Base-by-base conservation (phyloP, 2,113 vertebrate genomes). In the Aythya baeri region DNA sequence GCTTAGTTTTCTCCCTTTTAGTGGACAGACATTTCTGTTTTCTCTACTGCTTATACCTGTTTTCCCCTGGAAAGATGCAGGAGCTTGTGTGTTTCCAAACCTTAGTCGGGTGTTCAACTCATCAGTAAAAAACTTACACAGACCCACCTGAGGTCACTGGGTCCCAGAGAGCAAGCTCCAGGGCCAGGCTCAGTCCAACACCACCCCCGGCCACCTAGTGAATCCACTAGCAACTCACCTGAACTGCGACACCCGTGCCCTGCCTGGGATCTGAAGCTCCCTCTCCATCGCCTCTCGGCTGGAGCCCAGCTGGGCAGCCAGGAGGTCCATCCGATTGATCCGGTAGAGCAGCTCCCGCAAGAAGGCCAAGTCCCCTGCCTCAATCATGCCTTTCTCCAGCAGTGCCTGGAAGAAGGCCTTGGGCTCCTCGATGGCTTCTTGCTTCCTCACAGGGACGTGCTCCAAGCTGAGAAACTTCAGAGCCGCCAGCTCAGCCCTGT, bases 401-500 rank as follows among this genome's bases (percentile, higher is more conserved):
- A 98, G 91, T 13, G 11, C 91, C 17, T 75, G 66, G 63, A 98
- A 97, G 13, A 98, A 66, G 7, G 31, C 67, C 54, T 96, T 57
- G 3, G 95, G 66, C 44, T 95, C 94, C 11, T 80, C 41, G 17
- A 92, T 96, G 73, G 38, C 62, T 27, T 98, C 96, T 67, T 96
- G 97, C 59, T 68, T 96, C 79, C 17, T 85, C 13, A 88, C 43
- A 11, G 91, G 86, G 15, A 98, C 67, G 43, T 93, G 4, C 16
- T 98, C 96, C 83, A 86, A 79, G 92, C 97, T 94, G 36, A 98
- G 95, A 78, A 98, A 98, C 43, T 98, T 98, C 27, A 98, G 88
- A 25, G 90, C 91, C 4, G 27, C 89, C 77, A 98, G 31, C 20
- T 98, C 97, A 1, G 86, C 70, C 7, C 54, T 70, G 36, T 2